Percentiles rank a stretch among this genome's conserved stretches.
Evolutionary conservation across 1,140 invertebrate genomes (phyloP).

Genomic region (Drosophila orosa): DNA sequence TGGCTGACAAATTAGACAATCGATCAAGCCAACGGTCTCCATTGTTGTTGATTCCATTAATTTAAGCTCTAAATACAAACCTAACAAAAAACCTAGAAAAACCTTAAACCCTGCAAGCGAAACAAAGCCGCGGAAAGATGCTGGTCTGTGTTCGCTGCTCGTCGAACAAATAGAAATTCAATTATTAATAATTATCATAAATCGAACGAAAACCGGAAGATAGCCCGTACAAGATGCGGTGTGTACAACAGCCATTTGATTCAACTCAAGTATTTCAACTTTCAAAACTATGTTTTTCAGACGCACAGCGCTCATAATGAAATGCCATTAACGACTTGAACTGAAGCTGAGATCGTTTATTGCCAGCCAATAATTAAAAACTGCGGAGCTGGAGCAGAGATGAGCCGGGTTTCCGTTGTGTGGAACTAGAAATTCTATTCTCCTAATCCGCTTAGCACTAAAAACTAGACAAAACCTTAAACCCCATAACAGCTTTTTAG

Average conservation of each 20-base stretch:
- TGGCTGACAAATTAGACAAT: constrained; percentile 75
- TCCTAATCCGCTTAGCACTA: constrained; percentile 28
- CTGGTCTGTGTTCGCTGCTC: constrained; percentile 63
- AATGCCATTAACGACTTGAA: constrained; percentile 57
- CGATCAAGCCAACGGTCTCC: constrained; percentile 65
- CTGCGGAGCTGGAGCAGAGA: constrained; percentile 36
- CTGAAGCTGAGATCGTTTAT: constrained; percentile 54
- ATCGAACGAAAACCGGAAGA: constrained; percentile 73
- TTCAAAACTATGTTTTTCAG: constrained; percentile 60
- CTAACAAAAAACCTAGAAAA: constrained; percentile 15
- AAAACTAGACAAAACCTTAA: constrained; percentile 19
- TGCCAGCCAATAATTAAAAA: constrained; percentile 58
- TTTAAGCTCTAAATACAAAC: constrained; percentile 40
- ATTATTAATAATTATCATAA: constrained; percentile 71
- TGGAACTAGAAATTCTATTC: constrained; percentile 38
- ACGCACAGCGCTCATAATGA: constrained; percentile 47
- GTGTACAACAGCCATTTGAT: constrained; percentile 45
- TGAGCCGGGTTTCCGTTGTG: constrained; percentile 28
- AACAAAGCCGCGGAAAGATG: constrained; percentile 47
- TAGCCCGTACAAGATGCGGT: constrained; percentile 46
- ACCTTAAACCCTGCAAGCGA: constrained; percentile 36
- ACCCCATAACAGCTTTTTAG: constrained; percentile 35
- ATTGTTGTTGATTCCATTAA: constrained; percentile 59
- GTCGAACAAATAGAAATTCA: constrained; percentile 64
- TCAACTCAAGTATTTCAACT: constrained; percentile 79